phyloP scores from a whole-genome alignment of 2,888 invertebrate genomes.

The Glomeris marginata region DNA sequence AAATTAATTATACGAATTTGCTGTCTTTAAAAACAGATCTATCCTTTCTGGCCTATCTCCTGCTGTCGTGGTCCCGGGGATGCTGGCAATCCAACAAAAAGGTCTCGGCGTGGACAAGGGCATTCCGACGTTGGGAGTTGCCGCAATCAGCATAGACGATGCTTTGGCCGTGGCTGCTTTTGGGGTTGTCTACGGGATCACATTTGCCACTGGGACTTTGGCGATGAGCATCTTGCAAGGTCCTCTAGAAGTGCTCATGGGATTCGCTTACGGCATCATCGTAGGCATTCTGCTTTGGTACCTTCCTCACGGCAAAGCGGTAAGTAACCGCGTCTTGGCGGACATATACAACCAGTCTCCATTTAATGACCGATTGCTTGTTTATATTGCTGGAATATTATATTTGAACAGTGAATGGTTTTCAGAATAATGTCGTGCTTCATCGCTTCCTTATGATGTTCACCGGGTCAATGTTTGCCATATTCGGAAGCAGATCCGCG shows the following conservation, averaged over 20 bases:
- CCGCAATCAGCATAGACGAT: conserved; percentile 88
- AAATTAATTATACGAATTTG: background rate
- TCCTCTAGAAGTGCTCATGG: conserved; percentile 12
- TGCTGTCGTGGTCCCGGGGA: conserved; percentile 90
- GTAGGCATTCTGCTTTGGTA: conserved; percentile 11
- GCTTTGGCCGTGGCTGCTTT: conserved; percentile 87
- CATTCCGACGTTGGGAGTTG: conserved; percentile 86
- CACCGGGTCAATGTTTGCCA: conserved; percentile 62
- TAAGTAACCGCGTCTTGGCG: background rate
- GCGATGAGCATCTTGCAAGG: conserved; percentile 11
- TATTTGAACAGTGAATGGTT: background rate
- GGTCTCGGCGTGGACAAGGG: conserved; percentile 89
- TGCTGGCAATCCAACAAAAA: conserved; percentile 65
- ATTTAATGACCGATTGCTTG: background rate
- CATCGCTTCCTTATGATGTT: conserved; percentile 59
- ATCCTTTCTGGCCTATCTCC: conserved; percentile 87
- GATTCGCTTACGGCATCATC: conserved; percentile 7
- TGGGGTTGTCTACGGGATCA: conserved; percentile 71
- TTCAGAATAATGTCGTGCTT: conserved; percentile 1
- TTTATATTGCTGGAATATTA: background rate
- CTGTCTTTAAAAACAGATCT: conserved; percentile 33
- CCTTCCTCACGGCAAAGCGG: conserved; percentile 2
- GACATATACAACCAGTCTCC: background rate
- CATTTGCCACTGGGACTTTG: conserved; percentile 51
- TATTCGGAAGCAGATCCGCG: conserved; percentile 70